Percentiles rank a stretch among this genome's conserved stretches.
These are phyloP conservation scores for Caenorhabditis sp. DNA, from an alignment of 2,888 invertebrate species.

Conservation along the genomic window DNA sequence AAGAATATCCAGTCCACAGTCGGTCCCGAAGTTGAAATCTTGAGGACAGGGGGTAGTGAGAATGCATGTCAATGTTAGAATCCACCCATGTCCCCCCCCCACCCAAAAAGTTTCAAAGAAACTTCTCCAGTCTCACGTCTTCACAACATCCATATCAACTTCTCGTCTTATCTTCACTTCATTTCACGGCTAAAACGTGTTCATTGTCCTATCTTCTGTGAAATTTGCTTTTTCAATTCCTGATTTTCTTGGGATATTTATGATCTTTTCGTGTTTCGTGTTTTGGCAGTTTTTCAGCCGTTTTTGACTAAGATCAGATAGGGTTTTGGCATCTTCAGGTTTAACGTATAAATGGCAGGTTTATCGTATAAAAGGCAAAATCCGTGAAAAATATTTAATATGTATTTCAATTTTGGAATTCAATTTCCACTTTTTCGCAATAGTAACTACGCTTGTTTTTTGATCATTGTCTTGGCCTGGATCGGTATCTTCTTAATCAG, in stretches of 20 bases:
- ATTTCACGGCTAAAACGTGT: too few relatives aligned
- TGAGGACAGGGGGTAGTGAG: neutral
- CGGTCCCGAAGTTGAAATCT: conserved; percentile 39
- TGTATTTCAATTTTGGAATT: neutral
- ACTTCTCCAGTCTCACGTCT: conserved; percentile 35
- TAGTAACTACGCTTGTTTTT: too few relatives aligned
- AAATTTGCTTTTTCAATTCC: neutral
- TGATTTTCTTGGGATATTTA: too few relatives aligned
- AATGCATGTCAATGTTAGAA: conserved; percentile 9
- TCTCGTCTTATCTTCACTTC: too few relatives aligned
- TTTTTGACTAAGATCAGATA: neutral
- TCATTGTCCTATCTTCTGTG: conserved; percentile 28
- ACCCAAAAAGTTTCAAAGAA: conserved; percentile 49
- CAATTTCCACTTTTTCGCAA: conserved; percentile 17
- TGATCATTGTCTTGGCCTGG: too few relatives aligned
- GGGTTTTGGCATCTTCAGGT: neutral
- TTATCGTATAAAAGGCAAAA: too few relatives aligned
- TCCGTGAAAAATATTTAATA: neutral
- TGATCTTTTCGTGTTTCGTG: conserved; percentile 20
- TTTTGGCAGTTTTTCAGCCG: conserved; percentile 23
- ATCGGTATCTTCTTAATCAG: too few relatives aligned
- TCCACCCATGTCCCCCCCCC: neutral
- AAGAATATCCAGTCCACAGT: conserved; percentile 59
- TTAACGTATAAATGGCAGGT: too few relatives aligned
- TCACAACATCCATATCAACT: conserved; percentile 19